Conservation (phyloP, 2,797 vertebrate genomes). For the Siniperca undulata region DNA sequence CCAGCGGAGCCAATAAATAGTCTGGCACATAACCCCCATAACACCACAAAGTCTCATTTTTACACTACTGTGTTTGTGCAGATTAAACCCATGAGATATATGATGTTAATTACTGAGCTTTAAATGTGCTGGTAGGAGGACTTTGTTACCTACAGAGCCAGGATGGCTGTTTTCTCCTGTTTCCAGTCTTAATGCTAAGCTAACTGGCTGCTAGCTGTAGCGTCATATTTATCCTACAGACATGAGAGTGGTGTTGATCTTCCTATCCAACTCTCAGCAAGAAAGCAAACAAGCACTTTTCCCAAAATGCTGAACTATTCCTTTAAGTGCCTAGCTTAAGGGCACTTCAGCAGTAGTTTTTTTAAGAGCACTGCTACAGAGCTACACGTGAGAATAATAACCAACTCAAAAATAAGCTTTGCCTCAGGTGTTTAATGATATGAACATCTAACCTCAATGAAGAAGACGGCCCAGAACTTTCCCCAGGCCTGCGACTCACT, state of each 20-base stretch:
- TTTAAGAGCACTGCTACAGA: not conserved
- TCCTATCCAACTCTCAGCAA: no score
- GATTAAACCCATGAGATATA: not conserved
- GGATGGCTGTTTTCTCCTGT: not conserved
- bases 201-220: no score
- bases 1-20: not conserved
- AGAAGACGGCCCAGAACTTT: slow-evolving; percentile 92
- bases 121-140: no score
- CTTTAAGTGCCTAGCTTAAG: not conserved
- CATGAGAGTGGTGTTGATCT: not conserved
- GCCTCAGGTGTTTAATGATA: not conserved
- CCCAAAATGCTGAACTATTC: not conserved
- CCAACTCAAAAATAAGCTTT: not conserved
- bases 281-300: not conserved
- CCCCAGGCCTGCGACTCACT: slow-evolving; percentile 88
- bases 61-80: not conserved
- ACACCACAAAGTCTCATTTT: not conserved
- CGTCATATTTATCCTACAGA: not conserved
- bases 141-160: not conserved
- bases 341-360: not conserved
- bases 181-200: not conserved
- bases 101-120: not conserved
- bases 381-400: no score
- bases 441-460: slow-evolving; percentile 90
- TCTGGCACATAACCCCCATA: not conserved